Conservation (phyloP, 2,888 invertebrate genomes). For the Eupithecia pulchellata region DNA sequence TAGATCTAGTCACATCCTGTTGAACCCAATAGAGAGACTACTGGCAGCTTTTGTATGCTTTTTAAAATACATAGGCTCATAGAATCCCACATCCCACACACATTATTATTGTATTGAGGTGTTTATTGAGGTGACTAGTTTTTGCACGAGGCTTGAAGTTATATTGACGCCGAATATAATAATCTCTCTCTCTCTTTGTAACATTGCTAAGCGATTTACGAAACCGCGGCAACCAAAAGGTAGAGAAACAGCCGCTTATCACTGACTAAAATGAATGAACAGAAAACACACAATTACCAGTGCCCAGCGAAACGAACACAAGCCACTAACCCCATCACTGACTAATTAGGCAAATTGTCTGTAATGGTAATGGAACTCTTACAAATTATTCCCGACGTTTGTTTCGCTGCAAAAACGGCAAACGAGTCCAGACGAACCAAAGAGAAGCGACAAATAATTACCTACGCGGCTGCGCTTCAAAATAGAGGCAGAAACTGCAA, state of each 20-base stretch:
- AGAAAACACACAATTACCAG: constrained; percentile 25
- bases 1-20: not conserved
- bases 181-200: too few relatives aligned
- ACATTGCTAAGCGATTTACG: too few relatives aligned
- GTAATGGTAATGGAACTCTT: constrained; percentile 40
- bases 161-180: too few relatives aligned
- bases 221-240: not conserved
- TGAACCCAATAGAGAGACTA: too few relatives aligned
- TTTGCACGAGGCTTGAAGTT: too few relatives aligned
- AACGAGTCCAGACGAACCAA: constrained; percentile 30
- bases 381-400: constrained; percentile 38
- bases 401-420: constrained; percentile 41
- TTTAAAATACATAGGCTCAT: too few relatives aligned
- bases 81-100: too few relatives aligned
- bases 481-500: not conserved
- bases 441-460: constrained; percentile 4
- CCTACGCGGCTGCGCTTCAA: not conserved
- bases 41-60: too few relatives aligned
- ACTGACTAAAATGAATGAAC: constrained; percentile 21
- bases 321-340: constrained; percentile 29
- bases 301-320: constrained; percentile 25
- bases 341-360: constrained; percentile 36
- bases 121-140: too few relatives aligned
- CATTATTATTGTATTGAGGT: too few relatives aligned
- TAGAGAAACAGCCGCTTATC: not conserved